These are phyloP conservation scores for Galemys pyrenaicus DNA, from an alignment of 2,113 vertebrate species.

Conservation along the genomic window DNA sequence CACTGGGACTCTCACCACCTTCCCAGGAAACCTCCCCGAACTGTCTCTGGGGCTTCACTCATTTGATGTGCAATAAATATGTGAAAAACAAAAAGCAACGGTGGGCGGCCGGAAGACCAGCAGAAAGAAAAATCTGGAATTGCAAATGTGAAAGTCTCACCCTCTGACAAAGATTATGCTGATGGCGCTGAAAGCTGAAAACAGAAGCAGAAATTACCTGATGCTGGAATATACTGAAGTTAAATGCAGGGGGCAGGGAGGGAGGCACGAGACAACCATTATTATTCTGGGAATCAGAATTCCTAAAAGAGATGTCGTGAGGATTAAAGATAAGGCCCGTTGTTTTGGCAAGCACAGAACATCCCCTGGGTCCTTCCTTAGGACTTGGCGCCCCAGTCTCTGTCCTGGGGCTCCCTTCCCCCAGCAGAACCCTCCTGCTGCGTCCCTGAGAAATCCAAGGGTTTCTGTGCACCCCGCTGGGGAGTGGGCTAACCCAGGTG, in stretches of 20 bases:
- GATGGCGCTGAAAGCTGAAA: background rate
- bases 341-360: background rate
- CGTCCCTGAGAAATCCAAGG: background rate
- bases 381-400: background rate
- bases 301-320: background rate
- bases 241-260: background rate
- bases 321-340: background rate
- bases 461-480: background rate
- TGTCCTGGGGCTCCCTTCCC: background rate
- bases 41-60: background rate
- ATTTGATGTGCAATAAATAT: conserved; percentile 47
- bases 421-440: background rate
- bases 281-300: background rate
- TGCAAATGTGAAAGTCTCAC: conserved; percentile 58
- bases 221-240: background rate
- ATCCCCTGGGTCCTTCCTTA: background rate
- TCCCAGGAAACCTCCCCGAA: background rate
- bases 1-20: background rate
- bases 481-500: background rate
- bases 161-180: conserved; percentile 22
- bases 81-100: background rate
- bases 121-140: conserved; percentile 57
- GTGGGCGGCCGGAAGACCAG: background rate
- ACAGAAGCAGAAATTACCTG: background rate
- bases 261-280: fast-evolving